phyloP scores from a whole-genome alignment of 1,140 invertebrate species.

The Apis dorsata region DNA sequence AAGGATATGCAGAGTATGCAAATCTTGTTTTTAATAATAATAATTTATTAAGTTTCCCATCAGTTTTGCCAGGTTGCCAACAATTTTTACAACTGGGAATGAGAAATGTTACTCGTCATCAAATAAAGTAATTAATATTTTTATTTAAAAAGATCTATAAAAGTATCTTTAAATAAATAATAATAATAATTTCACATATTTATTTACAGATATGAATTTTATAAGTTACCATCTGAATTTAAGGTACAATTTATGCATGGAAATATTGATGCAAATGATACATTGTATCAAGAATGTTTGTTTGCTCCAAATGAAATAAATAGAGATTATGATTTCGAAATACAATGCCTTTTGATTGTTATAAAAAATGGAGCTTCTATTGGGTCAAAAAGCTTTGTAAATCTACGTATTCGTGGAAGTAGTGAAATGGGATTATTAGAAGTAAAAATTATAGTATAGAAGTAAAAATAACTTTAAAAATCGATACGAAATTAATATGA shows the following conservation, averaged over 20 bases:
- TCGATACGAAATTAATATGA: not conserved
- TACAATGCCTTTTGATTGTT: conserved; percentile 56
- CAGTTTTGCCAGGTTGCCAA: conserved; percentile 57
- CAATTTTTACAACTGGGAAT: conserved; percentile 54
- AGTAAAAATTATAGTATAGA: conserved; percentile 62
- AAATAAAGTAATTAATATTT: conserved; percentile 60
- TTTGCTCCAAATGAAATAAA: conserved; percentile 59
- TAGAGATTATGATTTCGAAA: conserved; percentile 64
- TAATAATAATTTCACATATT: not conserved
- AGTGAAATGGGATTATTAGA: conserved; percentile 62
- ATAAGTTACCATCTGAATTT: conserved; percentile 57
- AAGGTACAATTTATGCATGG: conserved; percentile 51
- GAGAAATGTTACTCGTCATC: conserved; percentile 69
- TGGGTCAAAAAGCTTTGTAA: conserved; percentile 45
- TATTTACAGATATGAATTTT: conserved; percentile 61
- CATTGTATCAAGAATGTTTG: conserved; percentile 60
- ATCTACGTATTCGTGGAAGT: conserved; percentile 51
- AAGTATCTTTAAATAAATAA: not conserved
- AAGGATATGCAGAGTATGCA: conserved; percentile 67
- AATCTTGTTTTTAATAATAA: conserved; percentile 58
- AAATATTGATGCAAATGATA: conserved; percentile 67
- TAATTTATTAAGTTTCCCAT: conserved; percentile 58
- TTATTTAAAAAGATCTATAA: not conserved
- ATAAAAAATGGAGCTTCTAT: conserved; percentile 36
- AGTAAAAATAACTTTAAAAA: conserved; percentile 4